Conservation (phyloP, 92 coral and sea anemone species). For the Phenganax stokvisi region DNA sequence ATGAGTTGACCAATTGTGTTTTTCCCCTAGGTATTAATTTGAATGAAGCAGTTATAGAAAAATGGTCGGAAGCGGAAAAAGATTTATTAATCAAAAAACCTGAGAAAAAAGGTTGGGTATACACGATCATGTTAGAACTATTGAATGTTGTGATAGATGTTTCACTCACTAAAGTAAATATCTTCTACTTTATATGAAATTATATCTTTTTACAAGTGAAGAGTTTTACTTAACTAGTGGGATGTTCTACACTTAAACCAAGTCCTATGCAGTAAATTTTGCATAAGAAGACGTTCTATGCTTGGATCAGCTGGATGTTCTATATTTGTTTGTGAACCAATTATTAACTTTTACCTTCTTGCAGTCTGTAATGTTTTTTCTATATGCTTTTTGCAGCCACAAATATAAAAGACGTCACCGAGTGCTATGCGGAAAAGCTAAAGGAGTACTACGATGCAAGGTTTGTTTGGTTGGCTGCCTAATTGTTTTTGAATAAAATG, state of each 20-base stretch:
- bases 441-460: conserved; percentile 43
- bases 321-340: conserved; percentile 1
- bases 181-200: too few relatives aligned
- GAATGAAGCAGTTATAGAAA: conserved; percentile 25
- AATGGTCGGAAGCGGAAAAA: conserved; percentile 43
- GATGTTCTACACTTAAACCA: too few relatives aligned
- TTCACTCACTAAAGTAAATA: too few relatives aligned
- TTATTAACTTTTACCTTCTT: background rate
- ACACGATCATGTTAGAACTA: background rate
- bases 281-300: too few relatives aligned
- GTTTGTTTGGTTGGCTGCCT: conserved; percentile 3
- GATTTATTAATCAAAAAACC: background rate
- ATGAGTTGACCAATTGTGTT: background rate
- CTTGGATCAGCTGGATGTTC: background rate
- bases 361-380: background rate
- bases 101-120: conserved; percentile 17
- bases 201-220: too few relatives aligned
- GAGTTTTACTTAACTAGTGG: too few relatives aligned
- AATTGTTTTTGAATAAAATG: background rate
- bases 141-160: too few relatives aligned
- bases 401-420: background rate
- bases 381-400: background rate
- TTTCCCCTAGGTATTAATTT: conserved; percentile 31
- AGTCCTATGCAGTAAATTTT: too few relatives aligned
- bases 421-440: conserved; percentile 37